Base-by-base conservation (phyloP, 2,888 invertebrate genomes). In the Zootermopsis nevadensis region DNA sequence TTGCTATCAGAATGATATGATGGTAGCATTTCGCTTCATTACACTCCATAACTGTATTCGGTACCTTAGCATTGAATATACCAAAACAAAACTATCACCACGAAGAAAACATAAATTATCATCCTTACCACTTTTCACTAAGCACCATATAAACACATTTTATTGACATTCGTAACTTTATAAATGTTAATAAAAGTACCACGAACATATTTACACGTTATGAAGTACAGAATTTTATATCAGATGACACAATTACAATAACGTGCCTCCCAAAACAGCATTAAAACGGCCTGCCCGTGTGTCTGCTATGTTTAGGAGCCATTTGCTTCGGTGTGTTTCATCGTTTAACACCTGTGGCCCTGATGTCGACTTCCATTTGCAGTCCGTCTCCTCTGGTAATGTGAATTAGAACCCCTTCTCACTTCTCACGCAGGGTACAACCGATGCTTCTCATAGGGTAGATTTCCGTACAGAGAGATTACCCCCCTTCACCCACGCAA, bases 391-490 rank as follows among this genome's bases (percentile, higher is more conserved):
- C 6, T 2, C 69, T 33, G 33, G 69, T 30, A 33, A 19, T 69
- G 31, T 42, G 74, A 42, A 74, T 74, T 74, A 74, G 74, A 38
- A 74, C 74, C 74, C 38, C 38, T 38, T n/a, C n/a, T 12, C 74
- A 74, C n/a, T 74, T 74, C 38, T 74, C 74, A 74, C 38, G n/a
- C 38, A 42, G 74, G 74, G 38, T 74, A 42, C n/a, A 74, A 6
- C 74, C n/a, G 35, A n/a, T 42, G 42, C 38, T 74, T 74, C 74
- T 74, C 74, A 74, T 74, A 38, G 74, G 74, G 74, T 74, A 22
- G n/a, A 74, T 33, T 74, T 42, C 30, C n/a, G 30, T 35, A 69
- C 6, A 69, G 69, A 8, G 69, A 8, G 69, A 31, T 22, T 24
- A 38, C n/a, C 74, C 74, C 53, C 74, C 74, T 74, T 38, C 74